Conservation (phyloP, 2,797 vertebrate species). For the Sebastolobus alascanus region DNA sequence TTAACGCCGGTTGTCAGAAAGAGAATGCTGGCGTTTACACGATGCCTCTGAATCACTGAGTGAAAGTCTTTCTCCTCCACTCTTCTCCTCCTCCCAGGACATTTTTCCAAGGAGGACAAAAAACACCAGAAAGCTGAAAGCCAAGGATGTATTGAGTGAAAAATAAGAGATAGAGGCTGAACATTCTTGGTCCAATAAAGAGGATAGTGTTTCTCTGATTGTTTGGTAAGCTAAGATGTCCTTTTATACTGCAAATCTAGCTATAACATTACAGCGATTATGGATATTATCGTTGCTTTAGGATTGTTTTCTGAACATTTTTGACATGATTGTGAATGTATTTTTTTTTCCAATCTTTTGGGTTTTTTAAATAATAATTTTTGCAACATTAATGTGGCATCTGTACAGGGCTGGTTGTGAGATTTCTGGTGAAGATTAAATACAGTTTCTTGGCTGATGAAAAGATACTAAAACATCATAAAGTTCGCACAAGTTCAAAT, state of each 20-base stretch:
- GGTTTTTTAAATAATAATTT: conserved; percentile 2
- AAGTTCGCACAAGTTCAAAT: neutral
- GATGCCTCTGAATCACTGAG: conserved; percentile 86
- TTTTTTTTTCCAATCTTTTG: neutral
- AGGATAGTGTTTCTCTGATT: conserved; percentile 78
- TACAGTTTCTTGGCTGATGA: neutral
- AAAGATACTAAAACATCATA: conserved; percentile 4
- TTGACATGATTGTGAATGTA: conserved; percentile 17
- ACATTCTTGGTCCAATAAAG: conserved; percentile 77
- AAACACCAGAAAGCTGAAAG: conserved; percentile 80
- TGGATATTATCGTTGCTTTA: conserved; percentile 25
- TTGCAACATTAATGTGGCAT: conserved; percentile 11
- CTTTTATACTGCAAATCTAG: conserved; percentile 54
- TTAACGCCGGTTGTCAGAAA: conserved; percentile 88
- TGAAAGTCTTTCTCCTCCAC: conserved; percentile 82
- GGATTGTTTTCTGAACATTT: conserved; percentile 14
- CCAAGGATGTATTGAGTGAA: conserved; percentile 77
- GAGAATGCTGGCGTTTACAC: conserved; percentile 88
- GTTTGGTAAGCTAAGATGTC: conserved; percentile 79
- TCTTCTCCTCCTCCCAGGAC: conserved; percentile 83
- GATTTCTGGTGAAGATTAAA: conserved; percentile 18
- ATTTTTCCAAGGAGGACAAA: conserved; percentile 81
- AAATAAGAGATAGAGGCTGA: conserved; percentile 76
- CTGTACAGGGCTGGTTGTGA: conserved; percentile 3
- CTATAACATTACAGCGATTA: conserved; percentile 32